These are phyloP conservation scores for Myotis findleyi DNA, from an alignment of 2,797 vertebrate genomes.

Conservation along the genomic window DNA sequence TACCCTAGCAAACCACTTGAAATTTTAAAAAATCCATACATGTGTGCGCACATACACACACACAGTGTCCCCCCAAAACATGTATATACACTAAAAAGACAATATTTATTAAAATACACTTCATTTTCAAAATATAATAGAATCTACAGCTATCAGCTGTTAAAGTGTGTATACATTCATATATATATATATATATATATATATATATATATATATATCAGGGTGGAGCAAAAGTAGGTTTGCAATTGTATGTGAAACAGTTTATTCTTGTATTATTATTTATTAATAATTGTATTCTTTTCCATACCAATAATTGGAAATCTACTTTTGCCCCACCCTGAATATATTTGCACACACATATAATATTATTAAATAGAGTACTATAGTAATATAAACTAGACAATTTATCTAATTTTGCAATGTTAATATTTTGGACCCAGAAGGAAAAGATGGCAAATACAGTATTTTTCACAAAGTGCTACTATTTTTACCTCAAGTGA, in stretches of 20 bases:
- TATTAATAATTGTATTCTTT: neutral
- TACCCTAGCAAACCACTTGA: neutral
- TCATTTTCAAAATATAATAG: no score
- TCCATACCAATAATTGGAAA: neutral
- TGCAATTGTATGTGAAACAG: neutral
- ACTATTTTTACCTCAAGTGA: neutral
- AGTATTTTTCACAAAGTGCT: neutral
- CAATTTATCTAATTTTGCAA: neutral
- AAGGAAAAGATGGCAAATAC: neutral
- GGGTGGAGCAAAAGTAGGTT: neutral
- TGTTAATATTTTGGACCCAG: neutral
- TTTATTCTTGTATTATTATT: neutral
- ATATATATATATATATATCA: no score
- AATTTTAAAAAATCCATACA: neutral
- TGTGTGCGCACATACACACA: no score
- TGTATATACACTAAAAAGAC: no score
- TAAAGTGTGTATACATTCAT: no score
- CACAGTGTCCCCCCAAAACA: no score
- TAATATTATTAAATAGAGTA: slow-evolving; percentile 5
- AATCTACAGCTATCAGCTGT: no score
- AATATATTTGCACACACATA: neutral
- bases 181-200: no score
- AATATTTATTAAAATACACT: no score
- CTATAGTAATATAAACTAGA: neutral
- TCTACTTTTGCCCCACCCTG: neutral